These are phyloP conservation scores for Bradysia coprophila DNA, from an alignment of 1,140 invertebrate genomes.

Conservation along the genomic window DNA sequence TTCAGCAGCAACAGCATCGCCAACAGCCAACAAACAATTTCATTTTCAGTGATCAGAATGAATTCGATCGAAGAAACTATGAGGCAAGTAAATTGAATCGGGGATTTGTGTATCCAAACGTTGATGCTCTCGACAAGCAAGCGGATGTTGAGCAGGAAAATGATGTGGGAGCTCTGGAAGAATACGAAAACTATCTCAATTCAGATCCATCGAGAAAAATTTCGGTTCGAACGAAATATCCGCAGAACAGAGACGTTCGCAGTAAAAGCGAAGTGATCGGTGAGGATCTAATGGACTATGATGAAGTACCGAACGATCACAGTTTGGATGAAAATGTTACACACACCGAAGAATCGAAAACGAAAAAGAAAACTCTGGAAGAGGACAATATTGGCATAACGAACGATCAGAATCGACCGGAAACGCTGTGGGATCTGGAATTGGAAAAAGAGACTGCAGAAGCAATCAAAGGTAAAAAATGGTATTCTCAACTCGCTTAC, in stretches of 20 bases:
- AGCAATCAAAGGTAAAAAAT: not conserved
- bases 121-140: not conserved
- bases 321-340: not conserved
- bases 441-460: slow-evolving; percentile 18
- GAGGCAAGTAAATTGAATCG: not conserved
- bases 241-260: slow-evolving; percentile 18
- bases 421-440: slow-evolving; percentile 21
- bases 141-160: not conserved
- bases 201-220: not conserved
- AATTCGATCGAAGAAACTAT: not conserved
- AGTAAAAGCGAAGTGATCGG: slow-evolving; percentile 9
- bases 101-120: too few species aligned
- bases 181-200: not conserved
- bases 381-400: not conserved
- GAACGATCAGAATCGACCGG: slow-evolving; percentile 1
- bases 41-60: not conserved
- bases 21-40: not conserved
- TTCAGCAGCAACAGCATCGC: too few species aligned
- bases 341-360: not conserved
- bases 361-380: not conserved
- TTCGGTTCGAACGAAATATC: too few species aligned
- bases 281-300: slow-evolving; percentile 1
- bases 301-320: not conserved
- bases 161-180: not conserved
- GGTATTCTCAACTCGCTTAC: not conserved